These are phyloP conservation scores for Apostichopus leukothele DNA, from an alignment of 53 echinoderm and acorn worm genomes.

Conservation along the genomic window DNA sequence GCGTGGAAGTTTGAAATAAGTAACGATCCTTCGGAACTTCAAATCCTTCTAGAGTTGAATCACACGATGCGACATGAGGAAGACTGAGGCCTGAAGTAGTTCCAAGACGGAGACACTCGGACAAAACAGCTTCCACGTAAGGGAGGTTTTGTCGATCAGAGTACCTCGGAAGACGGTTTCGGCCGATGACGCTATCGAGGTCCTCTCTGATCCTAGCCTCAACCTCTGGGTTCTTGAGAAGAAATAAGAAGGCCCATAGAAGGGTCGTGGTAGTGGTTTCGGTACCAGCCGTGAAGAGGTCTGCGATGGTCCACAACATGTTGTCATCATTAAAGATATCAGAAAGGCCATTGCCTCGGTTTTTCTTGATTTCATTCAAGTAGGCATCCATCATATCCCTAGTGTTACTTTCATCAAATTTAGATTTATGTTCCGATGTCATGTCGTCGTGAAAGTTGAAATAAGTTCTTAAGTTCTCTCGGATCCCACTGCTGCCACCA, in stretches of 20 bases:
- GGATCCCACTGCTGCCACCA: not conserved
- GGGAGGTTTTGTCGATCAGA: constrained; percentile 39
- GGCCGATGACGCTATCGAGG: constrained; percentile 14
- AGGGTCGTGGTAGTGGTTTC: constrained; percentile 37
- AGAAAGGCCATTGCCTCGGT: not conserved
- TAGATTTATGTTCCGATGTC: constrained; percentile 1
- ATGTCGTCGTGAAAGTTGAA: constrained; percentile 3
- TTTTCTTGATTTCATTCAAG: constrained; percentile 35
- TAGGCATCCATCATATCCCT: constrained; percentile 38
- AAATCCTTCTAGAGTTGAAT: constrained; percentile 1
- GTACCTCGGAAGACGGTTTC: constrained; percentile 3
- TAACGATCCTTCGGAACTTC: constrained; percentile 12
- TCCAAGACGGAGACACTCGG: constrained; percentile 34
- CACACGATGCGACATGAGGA: constrained; percentile 21
- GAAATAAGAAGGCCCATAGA: constrained; percentile 19
- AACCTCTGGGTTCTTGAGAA: constrained; percentile 14
- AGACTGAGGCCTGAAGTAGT: not conserved
- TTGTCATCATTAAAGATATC: constrained; percentile 37
- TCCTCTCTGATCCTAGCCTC: constrained; percentile 6
- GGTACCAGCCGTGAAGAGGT: constrained; percentile 39
- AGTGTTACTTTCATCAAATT: not conserved
- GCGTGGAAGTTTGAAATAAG: constrained; percentile 2
- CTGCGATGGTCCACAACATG: constrained; percentile 31
- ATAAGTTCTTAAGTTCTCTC: not conserved
- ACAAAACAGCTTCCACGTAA: constrained; percentile 20